Evolutionary conservation across 2,797 vertebrate genomes (phyloP), one percentile per base, ranked within the genome.

Genomic region (Pseudochromis fuscus): DNA sequence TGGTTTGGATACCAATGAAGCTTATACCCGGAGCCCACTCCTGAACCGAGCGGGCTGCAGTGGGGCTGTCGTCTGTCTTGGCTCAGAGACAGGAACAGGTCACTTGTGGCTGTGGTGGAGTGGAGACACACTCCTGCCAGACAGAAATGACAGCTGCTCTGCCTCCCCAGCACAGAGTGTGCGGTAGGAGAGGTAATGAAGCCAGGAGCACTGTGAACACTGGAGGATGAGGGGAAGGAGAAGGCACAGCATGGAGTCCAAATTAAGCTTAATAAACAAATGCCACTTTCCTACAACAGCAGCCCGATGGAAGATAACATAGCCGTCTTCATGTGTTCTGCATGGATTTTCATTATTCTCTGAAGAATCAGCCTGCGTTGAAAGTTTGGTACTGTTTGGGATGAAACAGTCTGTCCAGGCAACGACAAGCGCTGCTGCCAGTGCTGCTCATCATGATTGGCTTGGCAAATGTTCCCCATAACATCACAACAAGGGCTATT

Each of bases 21-120:
- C 62, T 57, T 68, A 70, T 27, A 84, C 38, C 50, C 52, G 4
- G 66, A 60, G 37, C 73, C 74, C 72, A 83, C 77, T 83, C 90
- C 88, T 83, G 82, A 81, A 90, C 88, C 75, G 73, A 76, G 61
- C 70, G 81, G 89, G 92, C 94, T 70, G 56, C 77, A 73, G 71
- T 38, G 76, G 87, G 92, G 91, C 87, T 66, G 88, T 94, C 93
- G 92, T 30, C 83, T 50, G 83, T 83, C 79, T 83, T 90, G 90
- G 91, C 91, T 93, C 72, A 51, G 71, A 51, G 44, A 88, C 89
- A 93, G 88, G 92, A 78, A 77, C 82, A 75, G 90, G 86, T 88
- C 89, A 87, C 75, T 78, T 68, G 81, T 84, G 81, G 84, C 87
- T 92, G 87, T 85, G 75, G 75, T 55, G 46, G 31, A 71, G 79